Conservation (phyloP, 2,888 invertebrate species). For the Eristalinus sepulchralis region DNA sequence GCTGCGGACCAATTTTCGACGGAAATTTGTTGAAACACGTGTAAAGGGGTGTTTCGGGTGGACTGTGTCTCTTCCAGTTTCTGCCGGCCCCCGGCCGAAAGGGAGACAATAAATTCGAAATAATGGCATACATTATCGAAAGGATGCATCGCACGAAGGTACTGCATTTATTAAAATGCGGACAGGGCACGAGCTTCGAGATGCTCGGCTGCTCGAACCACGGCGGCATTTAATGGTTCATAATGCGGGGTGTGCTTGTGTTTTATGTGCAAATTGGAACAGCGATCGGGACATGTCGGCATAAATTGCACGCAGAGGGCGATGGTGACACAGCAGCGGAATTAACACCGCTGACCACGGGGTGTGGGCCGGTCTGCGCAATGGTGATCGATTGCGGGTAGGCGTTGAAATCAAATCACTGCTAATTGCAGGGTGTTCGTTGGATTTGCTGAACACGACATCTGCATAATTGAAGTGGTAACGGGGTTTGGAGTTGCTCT, state of each 20-base stretch:
- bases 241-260: conserved; percentile 7
- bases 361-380: background rate
- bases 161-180: conserved; percentile 52
- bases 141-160: conserved; percentile 49
- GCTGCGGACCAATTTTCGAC: conserved; percentile 55
- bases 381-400: background rate
- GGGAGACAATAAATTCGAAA: conserved; percentile 64
- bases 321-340: conserved; percentile 10
- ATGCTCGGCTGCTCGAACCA: background rate
- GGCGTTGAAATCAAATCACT: background rate
- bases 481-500: too few species aligned
- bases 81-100: conserved; percentile 29
- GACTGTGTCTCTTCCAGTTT: background rate
- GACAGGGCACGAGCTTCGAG: conserved; percentile 54
- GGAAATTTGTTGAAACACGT: conserved; percentile 67
- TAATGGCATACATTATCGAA: conserved; percentile 65
- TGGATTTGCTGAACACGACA: background rate
- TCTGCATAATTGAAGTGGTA: background rate
- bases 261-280: conserved; percentile 28
- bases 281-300: conserved; percentile 1
- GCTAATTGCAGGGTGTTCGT: background rate
- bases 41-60: conserved; percentile 31
- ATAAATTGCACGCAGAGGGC: conserved; percentile 12
- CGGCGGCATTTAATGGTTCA: background rate
- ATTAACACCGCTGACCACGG: conserved; percentile 2